Percentiles rank a stretch among this genome's conserved stretches.
Conservation (phyloP, 2,113 vertebrate genomes). For the Psilopsiagon aurifrons region DNA sequence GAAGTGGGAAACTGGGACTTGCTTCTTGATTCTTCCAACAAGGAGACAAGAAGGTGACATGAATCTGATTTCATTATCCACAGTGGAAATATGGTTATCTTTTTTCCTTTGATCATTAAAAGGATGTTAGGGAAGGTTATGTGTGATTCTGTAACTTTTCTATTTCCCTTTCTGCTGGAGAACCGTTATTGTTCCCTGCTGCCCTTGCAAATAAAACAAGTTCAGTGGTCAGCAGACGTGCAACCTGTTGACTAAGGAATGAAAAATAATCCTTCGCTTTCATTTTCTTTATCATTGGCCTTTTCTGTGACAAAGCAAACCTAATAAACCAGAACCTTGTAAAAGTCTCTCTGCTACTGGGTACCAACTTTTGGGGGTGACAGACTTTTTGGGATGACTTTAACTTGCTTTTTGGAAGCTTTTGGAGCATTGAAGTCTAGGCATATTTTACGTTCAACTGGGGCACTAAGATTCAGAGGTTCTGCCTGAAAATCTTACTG, state of each 20-base stretch:
- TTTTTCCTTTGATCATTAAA: not conserved
- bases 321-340: not conserved
- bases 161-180: conserved; percentile 19
- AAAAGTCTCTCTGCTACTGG: not conserved
- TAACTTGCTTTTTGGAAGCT: not conserved
- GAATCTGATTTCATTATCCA: not conserved
- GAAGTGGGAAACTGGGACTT: not conserved
- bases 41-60: not conserved
- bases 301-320: not conserved
- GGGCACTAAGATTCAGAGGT: not conserved
- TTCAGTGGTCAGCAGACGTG: not conserved
- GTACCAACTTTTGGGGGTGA: not conserved
- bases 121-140: not conserved
- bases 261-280: conserved; percentile 22
- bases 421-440: not conserved
- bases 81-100: conserved; percentile 11
- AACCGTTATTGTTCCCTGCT: not conserved
- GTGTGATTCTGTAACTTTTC: not conserved
- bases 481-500: not conserved
- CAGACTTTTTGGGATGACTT: not conserved
- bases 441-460: not conserved
- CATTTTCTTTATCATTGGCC: not conserved
- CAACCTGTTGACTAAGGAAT: not conserved
- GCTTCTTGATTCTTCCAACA: not conserved
- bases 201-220: conserved; percentile 6